Conservation (phyloP, 92 coral and sea anemone genomes). For the Phymanthus crucifer region DNA sequence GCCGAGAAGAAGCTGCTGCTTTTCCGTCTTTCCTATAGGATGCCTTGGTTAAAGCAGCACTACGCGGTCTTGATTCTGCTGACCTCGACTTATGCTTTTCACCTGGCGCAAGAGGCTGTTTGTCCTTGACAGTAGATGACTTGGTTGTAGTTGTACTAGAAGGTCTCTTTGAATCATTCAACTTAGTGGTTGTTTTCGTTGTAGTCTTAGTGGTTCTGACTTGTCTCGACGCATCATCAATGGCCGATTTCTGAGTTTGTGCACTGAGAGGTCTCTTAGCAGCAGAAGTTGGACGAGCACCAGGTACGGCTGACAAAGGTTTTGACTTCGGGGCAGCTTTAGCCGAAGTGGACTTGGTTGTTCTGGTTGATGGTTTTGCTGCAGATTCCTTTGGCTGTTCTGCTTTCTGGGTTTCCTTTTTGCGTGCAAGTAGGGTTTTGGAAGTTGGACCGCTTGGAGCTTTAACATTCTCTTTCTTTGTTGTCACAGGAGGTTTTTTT, state of each 20-base stretch:
- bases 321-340: background rate
- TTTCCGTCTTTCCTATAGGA: constrained; percentile 28
- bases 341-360: constrained; percentile 7
- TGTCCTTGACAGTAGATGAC: constrained; percentile 13
- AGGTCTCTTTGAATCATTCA: background rate
- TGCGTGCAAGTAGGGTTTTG: background rate
- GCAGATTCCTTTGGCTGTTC: constrained; percentile 19
- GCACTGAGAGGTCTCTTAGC: constrained; percentile 38
- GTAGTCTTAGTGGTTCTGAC: background rate
- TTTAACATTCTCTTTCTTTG: constrained; percentile 33
- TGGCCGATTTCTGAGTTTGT: background rate
- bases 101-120: constrained; percentile 22
- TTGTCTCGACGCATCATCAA: constrained; percentile 4
- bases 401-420: constrained; percentile 5
- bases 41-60: constrained; percentile 23
- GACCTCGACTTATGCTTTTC: constrained; percentile 11
- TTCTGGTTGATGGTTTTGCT: constrained; percentile 8
- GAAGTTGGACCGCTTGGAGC: constrained; percentile 26
- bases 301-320: background rate
- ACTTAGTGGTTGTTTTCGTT: background rate
- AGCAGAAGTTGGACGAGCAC: constrained; percentile 16
- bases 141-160: background rate
- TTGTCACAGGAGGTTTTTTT: constrained; percentile 14
- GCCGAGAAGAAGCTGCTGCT: background rate
- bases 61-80: constrained; percentile 31